Percentiles rank a stretch among this genome's conserved stretches.
Evolutionary conservation across 2,888 invertebrate species (phyloP).

Genomic region (Heliconius hortense): DNA sequence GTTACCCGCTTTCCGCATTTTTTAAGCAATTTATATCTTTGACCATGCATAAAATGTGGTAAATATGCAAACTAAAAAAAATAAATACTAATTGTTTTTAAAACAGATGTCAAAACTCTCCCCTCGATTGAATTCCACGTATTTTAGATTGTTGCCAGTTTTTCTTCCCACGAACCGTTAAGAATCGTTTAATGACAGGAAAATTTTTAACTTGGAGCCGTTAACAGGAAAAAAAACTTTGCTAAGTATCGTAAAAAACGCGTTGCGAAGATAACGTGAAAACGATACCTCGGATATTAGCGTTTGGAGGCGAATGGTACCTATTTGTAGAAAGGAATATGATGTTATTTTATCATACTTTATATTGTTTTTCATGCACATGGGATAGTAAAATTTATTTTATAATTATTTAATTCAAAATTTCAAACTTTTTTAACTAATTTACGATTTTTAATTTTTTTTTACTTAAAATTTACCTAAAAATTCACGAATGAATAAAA

Average conservation of each 20-base stretch:
- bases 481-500: too few relatives aligned
- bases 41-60: neutral
- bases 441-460: too few relatives aligned
- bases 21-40: neutral
- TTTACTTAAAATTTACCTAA: too few relatives aligned
- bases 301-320: conserved; percentile 14
- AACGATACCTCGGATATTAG: conserved; percentile 55
- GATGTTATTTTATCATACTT: neutral
- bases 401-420: too few relatives aligned
- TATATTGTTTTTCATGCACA: neutral
- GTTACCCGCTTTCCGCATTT: neutral
- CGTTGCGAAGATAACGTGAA: conserved; percentile 59
- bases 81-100: neutral
- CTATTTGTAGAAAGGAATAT: neutral
- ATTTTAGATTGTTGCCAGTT: conserved; percentile 64
- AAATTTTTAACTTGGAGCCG: conserved; percentile 71
- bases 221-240: conserved; percentile 62
- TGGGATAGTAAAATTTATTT: neutral
- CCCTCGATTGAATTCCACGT: conserved; percentile 63
- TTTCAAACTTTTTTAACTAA: too few relatives aligned
- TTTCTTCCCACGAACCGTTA: conserved; percentile 54
- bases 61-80: neutral
- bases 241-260: conserved; percentile 65
- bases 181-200: conserved; percentile 76
- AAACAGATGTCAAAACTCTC: conserved; percentile 31